Base-by-base conservation (phyloP, 2,888 invertebrate species). In the Venusia cambrica region DNA sequence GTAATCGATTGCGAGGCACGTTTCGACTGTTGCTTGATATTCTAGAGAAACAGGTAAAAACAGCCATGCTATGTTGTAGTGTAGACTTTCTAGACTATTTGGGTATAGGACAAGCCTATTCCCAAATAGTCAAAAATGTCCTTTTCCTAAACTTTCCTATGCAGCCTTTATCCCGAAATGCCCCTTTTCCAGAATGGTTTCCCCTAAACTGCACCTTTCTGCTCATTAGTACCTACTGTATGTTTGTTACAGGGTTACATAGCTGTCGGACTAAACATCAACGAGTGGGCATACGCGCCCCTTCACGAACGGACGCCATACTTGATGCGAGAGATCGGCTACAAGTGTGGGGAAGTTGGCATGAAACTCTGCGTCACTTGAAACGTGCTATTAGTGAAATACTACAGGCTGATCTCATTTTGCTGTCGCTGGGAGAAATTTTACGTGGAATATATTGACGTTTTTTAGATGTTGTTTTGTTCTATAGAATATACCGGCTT, bases 261-360 rank as follows among this genome's bases (percentile, higher is more conserved):
- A 0, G 80, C 90, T 0, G 81, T 92, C 1, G 75, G 89, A 0
- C 62, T 93, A 25, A 88, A 89, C 55, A 50, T 77, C 5, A 62
- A 56, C 18, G 73, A 77, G 34, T 93, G 92, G 92, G 52, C 73
- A 3, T 58, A 60, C 1, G 65, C 92, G 3, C 77, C 88, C 0
- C 75, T 87, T 19, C 80, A 88, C 51, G 92, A 93, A 66, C 89
- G 88, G 51, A 88, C 90, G 41, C 90, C 91, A 0, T 92, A 89
- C 58, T 66, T 93, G 15, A 88, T 92, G 85, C 79, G 90, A 19
- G 87, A 89, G 39, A 48, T 85, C 1, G 68, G 61, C 0, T 76
- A 79, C 54, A 77, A 64, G 75, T 92, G 69, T 66, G 87, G 73
- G 29, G 85, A 70, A 74, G 83, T 79, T 45, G 84, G 73, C 44